Evolutionary conservation across 2,113 vertebrate genomes (phyloP).

Genomic region (Dipodomys merriami): DNA sequence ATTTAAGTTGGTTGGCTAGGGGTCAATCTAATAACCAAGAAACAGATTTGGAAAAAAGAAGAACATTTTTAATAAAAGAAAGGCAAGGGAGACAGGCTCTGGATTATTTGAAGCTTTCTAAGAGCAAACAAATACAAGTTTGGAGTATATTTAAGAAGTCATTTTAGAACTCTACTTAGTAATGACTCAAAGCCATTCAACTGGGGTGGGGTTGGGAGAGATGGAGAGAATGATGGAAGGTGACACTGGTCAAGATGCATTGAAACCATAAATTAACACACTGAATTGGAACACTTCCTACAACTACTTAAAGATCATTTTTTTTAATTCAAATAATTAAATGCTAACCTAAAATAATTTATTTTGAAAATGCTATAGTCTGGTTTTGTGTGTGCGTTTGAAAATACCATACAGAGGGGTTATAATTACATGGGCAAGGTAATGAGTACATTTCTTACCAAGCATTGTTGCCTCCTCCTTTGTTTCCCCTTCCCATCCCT

Average conservation of each 20-base stretch:
- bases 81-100: not conserved
- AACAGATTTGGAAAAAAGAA: slow-evolving; percentile 13
- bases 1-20: slow-evolving; percentile 14
- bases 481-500: too few species aligned
- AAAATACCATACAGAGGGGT: too few species aligned
- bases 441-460: too few species aligned
- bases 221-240: too few species aligned
- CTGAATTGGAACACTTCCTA: too few species aligned
- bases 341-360: slow-evolving; percentile 42
- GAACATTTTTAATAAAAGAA: slow-evolving; percentile 54
- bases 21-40: slow-evolving; percentile 22
- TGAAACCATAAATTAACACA: too few species aligned
- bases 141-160: slow-evolving; percentile 46
- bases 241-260: too few species aligned
- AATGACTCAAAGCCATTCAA: not conserved
- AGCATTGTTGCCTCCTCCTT: too few species aligned
- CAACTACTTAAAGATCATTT: too few species aligned
- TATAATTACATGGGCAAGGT: too few species aligned
- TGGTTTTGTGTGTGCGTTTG: too few species aligned
- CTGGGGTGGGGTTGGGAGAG: too few species aligned
- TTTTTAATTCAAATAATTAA: slow-evolving; percentile 1
- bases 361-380: slow-evolving; percentile 30
- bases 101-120: slow-evolving; percentile 15
- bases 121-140: not conserved
- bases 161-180: slow-evolving; percentile 32